phyloP scores from a whole-genome alignment of 2,797 vertebrate species.

The Acropternis orthonyx region DNA sequence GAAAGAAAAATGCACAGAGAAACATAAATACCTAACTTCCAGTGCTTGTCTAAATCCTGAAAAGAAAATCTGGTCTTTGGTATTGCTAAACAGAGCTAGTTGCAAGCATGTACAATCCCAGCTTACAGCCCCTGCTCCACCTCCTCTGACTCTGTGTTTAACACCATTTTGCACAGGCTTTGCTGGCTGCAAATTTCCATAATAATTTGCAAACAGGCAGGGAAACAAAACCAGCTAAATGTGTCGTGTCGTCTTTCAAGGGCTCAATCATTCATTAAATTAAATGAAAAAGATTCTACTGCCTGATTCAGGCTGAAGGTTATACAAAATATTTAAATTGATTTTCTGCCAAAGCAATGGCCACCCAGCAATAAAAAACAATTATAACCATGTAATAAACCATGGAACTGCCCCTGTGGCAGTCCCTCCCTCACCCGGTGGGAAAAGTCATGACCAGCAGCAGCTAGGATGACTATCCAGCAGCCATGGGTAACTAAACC shows the following conservation, averaged over 20 bases:
- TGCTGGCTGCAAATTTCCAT: not conserved
- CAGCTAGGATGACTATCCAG: not conserved
- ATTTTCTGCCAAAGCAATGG: not conserved
- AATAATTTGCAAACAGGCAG: not conserved
- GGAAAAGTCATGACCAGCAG: not conserved
- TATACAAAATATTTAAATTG: not conserved
- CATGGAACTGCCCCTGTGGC: not conserved
- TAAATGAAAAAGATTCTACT: not conserved
- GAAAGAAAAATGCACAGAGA: not conserved
- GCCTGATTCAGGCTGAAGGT: not conserved
- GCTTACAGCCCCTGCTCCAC: not conserved
- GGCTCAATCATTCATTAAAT: not conserved
- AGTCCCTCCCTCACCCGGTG: not conserved
- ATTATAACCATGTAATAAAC: not conserved
- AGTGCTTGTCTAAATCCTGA: not conserved
- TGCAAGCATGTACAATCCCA: not conserved
- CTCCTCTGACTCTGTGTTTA: not conserved
- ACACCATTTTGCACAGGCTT: not conserved
- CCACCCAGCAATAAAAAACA: not conserved
- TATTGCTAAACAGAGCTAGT: conserved; percentile 57
- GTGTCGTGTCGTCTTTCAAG: not conserved
- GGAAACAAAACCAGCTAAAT: not conserved
- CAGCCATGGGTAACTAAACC: not conserved
- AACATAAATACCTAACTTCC: not conserved
- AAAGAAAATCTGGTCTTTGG: conserved; percentile 70